Evolutionary conservation across 1,140 invertebrate genomes (phyloP).

Genomic region (Drosophila pseudoananassae): DNA sequence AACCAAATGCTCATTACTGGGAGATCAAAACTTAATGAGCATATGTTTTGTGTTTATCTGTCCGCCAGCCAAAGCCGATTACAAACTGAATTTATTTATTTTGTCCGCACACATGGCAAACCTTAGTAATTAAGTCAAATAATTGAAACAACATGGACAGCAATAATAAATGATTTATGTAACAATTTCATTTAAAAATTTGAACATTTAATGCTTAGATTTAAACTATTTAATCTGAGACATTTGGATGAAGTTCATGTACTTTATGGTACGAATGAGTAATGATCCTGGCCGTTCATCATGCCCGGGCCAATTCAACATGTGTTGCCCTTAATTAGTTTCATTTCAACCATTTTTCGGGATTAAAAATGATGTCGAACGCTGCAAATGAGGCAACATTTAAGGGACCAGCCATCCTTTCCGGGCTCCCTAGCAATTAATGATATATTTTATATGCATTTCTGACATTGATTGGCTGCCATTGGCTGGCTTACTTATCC

Average conservation of each 20-base stretch:
- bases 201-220: neutral
- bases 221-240: neutral
- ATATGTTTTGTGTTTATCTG: constrained; percentile 5
- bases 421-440: constrained; percentile 13
- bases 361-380: constrained; percentile 51
- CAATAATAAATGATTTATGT: neutral
- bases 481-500: constrained; percentile 1
- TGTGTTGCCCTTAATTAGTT: constrained; percentile 72
- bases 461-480: constrained; percentile 44
- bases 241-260: constrained; percentile 2
- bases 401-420: constrained; percentile 14
- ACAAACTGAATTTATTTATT: constrained; percentile 16
- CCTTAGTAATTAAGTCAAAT: neutral
- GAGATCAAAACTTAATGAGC: neutral
- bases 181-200: constrained; percentile 3
- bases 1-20: constrained; percentile 14
- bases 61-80: constrained; percentile 23
- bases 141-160: neutral
- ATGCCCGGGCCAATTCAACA: constrained; percentile 50
- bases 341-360: constrained; percentile 22
- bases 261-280: constrained; percentile 37
- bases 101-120: neutral
- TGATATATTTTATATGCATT: constrained; percentile 13
- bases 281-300: constrained; percentile 64
- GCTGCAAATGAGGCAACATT: constrained; percentile 42